Conservation (phyloP, 64 coral and sea anemone genomes). For the Montipora capricornis region DNA sequence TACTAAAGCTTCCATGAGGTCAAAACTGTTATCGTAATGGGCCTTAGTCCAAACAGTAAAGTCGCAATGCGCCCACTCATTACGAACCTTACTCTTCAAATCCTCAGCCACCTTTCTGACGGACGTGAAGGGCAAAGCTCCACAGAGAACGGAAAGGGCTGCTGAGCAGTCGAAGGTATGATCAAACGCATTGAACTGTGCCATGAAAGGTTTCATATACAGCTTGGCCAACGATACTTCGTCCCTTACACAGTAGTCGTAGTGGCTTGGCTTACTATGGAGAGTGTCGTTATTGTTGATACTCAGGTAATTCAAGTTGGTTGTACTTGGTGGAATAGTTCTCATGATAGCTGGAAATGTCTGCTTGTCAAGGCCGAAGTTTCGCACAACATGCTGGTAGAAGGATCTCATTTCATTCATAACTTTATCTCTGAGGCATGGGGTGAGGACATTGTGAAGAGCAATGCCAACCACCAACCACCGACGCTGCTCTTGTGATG, state of each 20-base stretch:
- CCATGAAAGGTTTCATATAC: neutral
- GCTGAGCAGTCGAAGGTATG: neutral
- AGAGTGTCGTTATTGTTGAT: neutral
- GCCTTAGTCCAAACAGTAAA: neutral
- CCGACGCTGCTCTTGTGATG: neutral
- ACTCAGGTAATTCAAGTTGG: neutral
- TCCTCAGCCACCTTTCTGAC: neutral
- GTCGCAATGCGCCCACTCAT: neutral
- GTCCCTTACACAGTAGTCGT: constrained; percentile 1
- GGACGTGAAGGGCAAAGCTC: neutral
- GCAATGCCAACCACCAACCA: neutral
- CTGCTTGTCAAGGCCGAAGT: neutral
- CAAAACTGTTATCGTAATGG: neutral
- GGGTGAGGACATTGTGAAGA: neutral
- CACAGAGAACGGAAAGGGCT: neutral
- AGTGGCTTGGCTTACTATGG: neutral
- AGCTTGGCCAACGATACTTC: neutral
- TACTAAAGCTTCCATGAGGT: neutral
- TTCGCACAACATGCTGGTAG: neutral
- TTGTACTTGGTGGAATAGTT: neutral
- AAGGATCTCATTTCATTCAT: neutral
- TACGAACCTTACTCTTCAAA: neutral
- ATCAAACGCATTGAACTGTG: neutral
- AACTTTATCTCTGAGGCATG: neutral
- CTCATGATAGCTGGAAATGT: neutral